Percentiles rank a stretch among this genome's conserved stretches.
phyloP scores from a whole-genome alignment of 2,113 vertebrate genomes.

The Myotis yumanensis region DNA sequence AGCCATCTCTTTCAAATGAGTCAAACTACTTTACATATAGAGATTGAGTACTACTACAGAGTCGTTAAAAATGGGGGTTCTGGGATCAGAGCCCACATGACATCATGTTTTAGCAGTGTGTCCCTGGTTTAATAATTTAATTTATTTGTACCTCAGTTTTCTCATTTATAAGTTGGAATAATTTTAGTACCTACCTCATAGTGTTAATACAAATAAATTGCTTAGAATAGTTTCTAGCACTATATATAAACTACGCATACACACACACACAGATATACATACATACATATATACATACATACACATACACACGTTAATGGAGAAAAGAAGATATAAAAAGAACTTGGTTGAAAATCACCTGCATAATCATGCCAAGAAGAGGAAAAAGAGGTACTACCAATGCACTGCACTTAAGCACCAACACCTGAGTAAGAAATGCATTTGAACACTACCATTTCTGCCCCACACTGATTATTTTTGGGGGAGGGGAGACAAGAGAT shows the following conservation, averaged over 20 bases:
- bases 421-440: constrained; percentile 37
- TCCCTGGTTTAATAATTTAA: background rate
- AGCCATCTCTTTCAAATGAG: background rate
- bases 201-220: background rate
- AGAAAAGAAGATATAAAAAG: background rate
- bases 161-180: background rate
- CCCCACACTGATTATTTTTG: background rate
- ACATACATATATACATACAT: background rate
- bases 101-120: background rate
- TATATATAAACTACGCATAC: background rate
- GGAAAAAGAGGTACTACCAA: background rate
- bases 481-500: background rate
- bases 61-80: background rate
- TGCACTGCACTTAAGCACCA: background rate
- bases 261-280: background rate
- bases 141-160: background rate
- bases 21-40: background rate
- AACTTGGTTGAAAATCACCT: background rate
- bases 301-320: background rate
- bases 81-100: background rate
- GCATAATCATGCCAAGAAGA: background rate
- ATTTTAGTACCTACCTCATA: background rate
- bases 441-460: background rate
- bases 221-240: background rate
- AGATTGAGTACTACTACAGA: background rate